Evolutionary conservation across 1,140 invertebrate species (phyloP), one percentile per base, ranked within the genome.

Genomic region (Drosophila obscura): DNA sequence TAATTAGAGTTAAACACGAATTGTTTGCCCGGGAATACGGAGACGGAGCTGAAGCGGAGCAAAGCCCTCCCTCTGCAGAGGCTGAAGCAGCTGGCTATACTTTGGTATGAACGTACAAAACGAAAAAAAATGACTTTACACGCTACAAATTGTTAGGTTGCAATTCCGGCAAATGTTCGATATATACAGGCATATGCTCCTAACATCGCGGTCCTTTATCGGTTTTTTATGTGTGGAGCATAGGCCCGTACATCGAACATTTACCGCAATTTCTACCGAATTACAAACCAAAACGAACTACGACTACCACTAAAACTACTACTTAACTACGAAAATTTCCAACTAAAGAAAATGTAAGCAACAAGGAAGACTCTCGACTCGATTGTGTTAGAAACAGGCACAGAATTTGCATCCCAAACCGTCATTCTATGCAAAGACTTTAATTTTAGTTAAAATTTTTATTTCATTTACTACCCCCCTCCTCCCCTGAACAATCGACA

Each of bases 41-140:
- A 63, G 58, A 26, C 45, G 63, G 50, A 67, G 65, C 61, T 50
- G 26, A 5, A 26, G 22, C 22, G 22, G 22, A 24, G 31, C 31
- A 8, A 8, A 31, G 31, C 31, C 8, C 3, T 31, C 31, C 2
- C 39, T 11, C 9, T 19, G 35, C 44, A 49, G 35, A 53, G 51
- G 72, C 66, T 84, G 57, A 72, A 80, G 55, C 64, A 80, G 58
- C 69, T 79, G 72, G 58, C 73, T 39, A 67, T 68, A 65, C 53
- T 77, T 80, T 84, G 65, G 64, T 77, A 80, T 68, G 50, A 75
- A 75, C 74, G 74, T 78, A 87, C 78, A 87, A 83, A 83, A 63
- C 66, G 49, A 73, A 58, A 67, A 73, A 56, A 65, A 88, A 77
- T 85, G 77, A 87, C 83, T 75, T 66, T 66, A 83, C 60, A 83